A percentile compares a stretch with the other conserved stretches of the same genome.
phyloP scores from a whole-genome alignment of 2,888 invertebrate species.

The Eilema depressum region DNA sequence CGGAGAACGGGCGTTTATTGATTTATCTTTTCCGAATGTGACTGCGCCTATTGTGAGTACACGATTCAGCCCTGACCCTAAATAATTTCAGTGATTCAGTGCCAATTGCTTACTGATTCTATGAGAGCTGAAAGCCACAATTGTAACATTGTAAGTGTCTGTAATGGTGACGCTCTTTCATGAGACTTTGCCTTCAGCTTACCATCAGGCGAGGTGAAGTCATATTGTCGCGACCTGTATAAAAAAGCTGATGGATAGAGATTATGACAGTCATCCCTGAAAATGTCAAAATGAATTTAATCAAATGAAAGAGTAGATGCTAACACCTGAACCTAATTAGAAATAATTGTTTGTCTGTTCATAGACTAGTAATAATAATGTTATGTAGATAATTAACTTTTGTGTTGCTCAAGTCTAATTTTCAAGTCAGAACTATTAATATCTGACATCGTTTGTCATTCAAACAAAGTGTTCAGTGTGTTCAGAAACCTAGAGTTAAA shows the following conservation, averaged over 20 bases:
- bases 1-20: background rate
- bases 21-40: constrained; percentile 21
- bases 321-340: background rate
- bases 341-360: constrained; percentile 3
- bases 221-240: too few relatives aligned
- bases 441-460: constrained; percentile 44
- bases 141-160: too few relatives aligned
- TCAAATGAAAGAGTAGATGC: background rate
- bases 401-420: constrained; percentile 15
- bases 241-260: background rate
- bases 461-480: constrained; percentile 31
- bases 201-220: too few relatives aligned
- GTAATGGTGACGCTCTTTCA: too few relatives aligned
- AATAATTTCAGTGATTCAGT: constrained; percentile 13
- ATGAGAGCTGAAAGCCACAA: too few relatives aligned
- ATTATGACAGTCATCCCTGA: background rate
- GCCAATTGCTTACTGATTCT: constrained; percentile 12
- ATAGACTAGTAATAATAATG: constrained; percentile 18
- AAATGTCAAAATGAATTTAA: background rate
- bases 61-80: constrained; percentile 35
- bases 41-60: constrained; percentile 13
- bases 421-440: constrained; percentile 16
- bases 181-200: too few relatives aligned
- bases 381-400: constrained; percentile 18
- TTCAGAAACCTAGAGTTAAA: constrained; percentile 28